phyloP scores from a whole-genome alignment of 2,113 vertebrate species.

The Alaudala cheleensis region DNA sequence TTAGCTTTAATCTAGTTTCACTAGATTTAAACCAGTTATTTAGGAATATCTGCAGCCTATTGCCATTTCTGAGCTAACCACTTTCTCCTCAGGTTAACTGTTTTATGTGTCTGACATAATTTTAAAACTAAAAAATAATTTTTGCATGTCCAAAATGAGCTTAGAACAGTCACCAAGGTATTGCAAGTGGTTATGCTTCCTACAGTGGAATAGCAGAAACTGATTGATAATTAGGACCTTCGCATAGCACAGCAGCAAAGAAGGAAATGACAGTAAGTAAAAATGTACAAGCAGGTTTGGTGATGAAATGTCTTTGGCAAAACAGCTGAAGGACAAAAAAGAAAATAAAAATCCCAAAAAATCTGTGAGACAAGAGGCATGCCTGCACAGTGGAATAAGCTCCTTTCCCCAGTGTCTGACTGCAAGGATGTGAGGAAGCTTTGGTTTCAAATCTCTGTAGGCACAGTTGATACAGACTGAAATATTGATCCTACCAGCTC shows the following conservation, averaged over 20 bases:
- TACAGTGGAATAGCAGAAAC: background rate
- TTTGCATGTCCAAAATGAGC: background rate
- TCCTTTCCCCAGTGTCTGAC: background rate
- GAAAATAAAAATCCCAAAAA: too few species aligned
- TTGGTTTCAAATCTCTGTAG: background rate
- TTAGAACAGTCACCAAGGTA: background rate
- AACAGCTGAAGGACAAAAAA: background rate
- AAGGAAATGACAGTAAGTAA: background rate
- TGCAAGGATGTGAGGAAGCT: background rate
- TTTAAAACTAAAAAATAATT: background rate
- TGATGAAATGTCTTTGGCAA: background rate
- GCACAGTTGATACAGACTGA: background rate
- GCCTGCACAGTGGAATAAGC: background rate
- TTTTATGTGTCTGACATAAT: background rate
- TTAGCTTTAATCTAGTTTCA: background rate
- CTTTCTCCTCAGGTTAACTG: background rate
- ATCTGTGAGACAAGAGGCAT: background rate
- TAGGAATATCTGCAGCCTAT: background rate
- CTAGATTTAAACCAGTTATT: background rate
- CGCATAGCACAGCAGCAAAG: background rate
- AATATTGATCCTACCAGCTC: background rate
- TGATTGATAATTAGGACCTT: background rate
- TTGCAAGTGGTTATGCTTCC: background rate
- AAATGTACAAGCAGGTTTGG: background rate
- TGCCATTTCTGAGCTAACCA: background rate